Evolutionary conservation across 2,888 invertebrate species (phyloP).

Genomic region (Petrophora chlorosata): DNA sequence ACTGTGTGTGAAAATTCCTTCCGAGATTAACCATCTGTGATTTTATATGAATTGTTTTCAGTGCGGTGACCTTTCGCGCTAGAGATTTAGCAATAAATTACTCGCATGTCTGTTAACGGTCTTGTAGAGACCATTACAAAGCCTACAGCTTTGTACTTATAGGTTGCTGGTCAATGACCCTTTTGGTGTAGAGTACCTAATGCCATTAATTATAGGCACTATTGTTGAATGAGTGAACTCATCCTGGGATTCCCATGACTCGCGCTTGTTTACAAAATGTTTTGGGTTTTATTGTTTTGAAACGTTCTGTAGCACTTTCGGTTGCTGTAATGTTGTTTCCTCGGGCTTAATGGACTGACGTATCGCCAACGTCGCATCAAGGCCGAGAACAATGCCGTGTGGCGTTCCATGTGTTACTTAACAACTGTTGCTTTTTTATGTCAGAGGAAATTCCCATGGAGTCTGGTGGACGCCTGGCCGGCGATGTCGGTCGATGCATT

Average conservation of each 20-base stretch:
- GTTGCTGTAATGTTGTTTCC: slow-evolving; percentile 26
- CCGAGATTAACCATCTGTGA: slow-evolving; percentile 4
- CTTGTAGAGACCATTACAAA: too few species aligned
- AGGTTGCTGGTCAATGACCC: slow-evolving; percentile 2
- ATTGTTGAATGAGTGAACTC: slow-evolving; percentile 4
- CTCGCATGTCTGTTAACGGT: too few species aligned
- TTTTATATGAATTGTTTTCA: slow-evolving; percentile 5
- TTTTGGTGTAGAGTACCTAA: neutral
- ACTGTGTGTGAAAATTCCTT: neutral
- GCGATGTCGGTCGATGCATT: slow-evolving; percentile 38
- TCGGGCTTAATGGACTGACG: slow-evolving; percentile 36
- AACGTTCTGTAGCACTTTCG: slow-evolving; percentile 22
- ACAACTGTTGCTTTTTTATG: slow-evolving; percentile 33
- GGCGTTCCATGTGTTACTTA: slow-evolving; percentile 15
- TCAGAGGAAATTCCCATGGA: slow-evolving; percentile 49
- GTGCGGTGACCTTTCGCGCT: slow-evolving; percentile 16
- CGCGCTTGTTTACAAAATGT: slow-evolving; percentile 28
- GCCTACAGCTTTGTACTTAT: neutral
- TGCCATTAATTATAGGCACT: neutral
- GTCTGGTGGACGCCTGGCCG: slow-evolving; percentile 27
- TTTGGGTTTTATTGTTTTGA: slow-evolving; percentile 32
- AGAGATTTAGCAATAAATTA: too few species aligned
- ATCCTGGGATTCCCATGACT: slow-evolving; percentile 14
- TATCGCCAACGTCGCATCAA: slow-evolving; percentile 17
- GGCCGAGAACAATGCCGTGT: slow-evolving; percentile 26